These are phyloP conservation scores for Dicyrtoma fusca DNA, from an alignment of 2,888 invertebrate species.

Conservation along the genomic window DNA sequence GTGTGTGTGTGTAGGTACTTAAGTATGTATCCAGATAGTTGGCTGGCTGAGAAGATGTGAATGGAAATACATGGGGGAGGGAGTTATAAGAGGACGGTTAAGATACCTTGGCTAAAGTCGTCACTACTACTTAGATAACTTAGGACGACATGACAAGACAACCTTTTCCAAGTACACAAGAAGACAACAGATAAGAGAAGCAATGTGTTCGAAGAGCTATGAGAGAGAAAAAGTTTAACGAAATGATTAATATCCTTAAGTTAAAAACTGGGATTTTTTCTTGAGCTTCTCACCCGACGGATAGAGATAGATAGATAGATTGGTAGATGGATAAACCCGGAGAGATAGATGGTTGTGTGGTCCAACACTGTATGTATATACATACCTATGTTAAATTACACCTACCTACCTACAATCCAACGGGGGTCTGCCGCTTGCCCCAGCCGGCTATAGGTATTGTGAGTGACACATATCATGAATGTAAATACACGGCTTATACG, in stretches of 20 bases:
- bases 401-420: too few species aligned
- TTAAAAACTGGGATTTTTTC: slow-evolving; percentile 34
- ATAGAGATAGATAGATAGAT: neutral
- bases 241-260: slow-evolving; percentile 45
- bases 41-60: neutral
- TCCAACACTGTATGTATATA: too few species aligned
- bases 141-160: slow-evolving; percentile 25
- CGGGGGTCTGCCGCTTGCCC: too few species aligned
- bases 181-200: neutral
- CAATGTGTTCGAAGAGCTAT: neutral
- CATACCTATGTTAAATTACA: too few species aligned
- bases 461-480: too few species aligned
- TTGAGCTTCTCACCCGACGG: slow-evolving; percentile 19
- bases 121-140: slow-evolving; percentile 38
- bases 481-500: too few species aligned
- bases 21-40: neutral
- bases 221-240: slow-evolving; percentile 38
- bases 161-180: neutral
- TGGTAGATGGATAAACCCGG: neutral
- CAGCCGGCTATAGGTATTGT: too few species aligned
- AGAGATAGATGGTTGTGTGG: neutral
- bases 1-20: neutral
- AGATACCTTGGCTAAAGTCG: slow-evolving; percentile 14
- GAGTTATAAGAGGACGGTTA: neutral
- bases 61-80: neutral